Conservation (phyloP, 2,797 vertebrate genomes). For the Bradypus variegatus region DNA sequence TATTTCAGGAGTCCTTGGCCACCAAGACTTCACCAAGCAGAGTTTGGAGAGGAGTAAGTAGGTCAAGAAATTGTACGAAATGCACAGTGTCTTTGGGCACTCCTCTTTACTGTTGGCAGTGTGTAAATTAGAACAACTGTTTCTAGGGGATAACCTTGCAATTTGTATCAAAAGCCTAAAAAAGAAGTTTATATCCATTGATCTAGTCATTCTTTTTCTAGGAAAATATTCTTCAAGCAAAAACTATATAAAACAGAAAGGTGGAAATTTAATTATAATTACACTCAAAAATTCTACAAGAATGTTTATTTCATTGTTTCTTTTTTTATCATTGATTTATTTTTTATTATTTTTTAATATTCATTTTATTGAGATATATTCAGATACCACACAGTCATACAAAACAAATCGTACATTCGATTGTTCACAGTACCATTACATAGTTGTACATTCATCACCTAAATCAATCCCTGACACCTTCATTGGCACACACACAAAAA, state of each 20-base stretch:
- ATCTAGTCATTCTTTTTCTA: conserved; percentile 23
- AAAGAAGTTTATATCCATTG: conserved; percentile 18
- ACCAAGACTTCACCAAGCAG: not conserved
- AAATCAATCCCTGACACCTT: too few relatives aligned
- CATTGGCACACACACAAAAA: too few relatives aligned
- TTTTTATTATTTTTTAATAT: too few relatives aligned
- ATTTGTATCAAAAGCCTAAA: conserved; percentile 11
- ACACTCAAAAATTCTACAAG: not conserved
- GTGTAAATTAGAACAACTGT: not conserved
- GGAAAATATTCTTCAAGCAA: conserved; percentile 21
- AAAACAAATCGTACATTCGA: too few relatives aligned
- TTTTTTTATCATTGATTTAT: too few relatives aligned
- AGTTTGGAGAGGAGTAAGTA: not conserved
- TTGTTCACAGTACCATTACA: too few relatives aligned
- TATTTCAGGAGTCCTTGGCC: not conserved
- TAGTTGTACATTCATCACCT: too few relatives aligned
- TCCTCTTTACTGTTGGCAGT: not conserved
- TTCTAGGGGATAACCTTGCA: not conserved
- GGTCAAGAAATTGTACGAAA: not conserved
- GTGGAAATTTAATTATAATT: not conserved
- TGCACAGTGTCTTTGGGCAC: not conserved
- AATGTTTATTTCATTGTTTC: not conserved
- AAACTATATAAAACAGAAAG: not conserved
- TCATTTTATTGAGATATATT: too few relatives aligned
- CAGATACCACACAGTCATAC: too few relatives aligned